Base-by-base conservation (phyloP, 1,140 invertebrate genomes). In the Drosophila navojoa region DNA sequence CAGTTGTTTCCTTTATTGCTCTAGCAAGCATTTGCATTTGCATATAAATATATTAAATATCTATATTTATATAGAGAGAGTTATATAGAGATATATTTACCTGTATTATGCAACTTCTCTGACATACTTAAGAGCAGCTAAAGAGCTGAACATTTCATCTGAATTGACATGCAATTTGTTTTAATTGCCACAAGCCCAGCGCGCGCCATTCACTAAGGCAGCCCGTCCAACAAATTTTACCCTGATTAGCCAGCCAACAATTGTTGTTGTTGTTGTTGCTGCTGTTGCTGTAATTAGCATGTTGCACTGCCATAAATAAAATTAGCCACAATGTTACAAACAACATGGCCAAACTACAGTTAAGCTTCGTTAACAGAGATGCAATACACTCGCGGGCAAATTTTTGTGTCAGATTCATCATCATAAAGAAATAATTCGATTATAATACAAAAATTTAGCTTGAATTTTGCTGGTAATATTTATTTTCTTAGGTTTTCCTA, bases 141-240 rank as follows among this genome's bases (percentile, higher is more conserved):
- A 4, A 42, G n/a, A 7, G 19, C 45, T 32, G n/a, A 16, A 60
- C 58, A 68, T 63, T 63, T 81, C 73, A 11, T 3, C 11, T 2
- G 81, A 81, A 87, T 86, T 86, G 82, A 87, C 82, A 87, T 87
- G 81, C 82, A 87, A 86, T 84, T 84, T 86, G 84, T 75, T 74
- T 78, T 87, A 86, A 85, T 85, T 81, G 82, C 40, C 42, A 27
- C 49, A 35, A 53, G 42, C 42, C 15, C 42, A 15, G 42, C 40
- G 57, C 29, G 5, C 32, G 19, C 9, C 5, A 29, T 27, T 6
- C 25, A 29, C 44, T 40, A 10, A 47, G 29, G 38, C 25, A 38
- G 44, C 38, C 59, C 70, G 19, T 35, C 54, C 63, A 57, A 81
- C 1, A 81, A 81, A 58, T 50, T 44, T 67, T 64, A 80, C 44